These are phyloP conservation scores for Styela clava DNA, from an alignment of 23 tunicate genomes.

Conservation along the genomic window DNA sequence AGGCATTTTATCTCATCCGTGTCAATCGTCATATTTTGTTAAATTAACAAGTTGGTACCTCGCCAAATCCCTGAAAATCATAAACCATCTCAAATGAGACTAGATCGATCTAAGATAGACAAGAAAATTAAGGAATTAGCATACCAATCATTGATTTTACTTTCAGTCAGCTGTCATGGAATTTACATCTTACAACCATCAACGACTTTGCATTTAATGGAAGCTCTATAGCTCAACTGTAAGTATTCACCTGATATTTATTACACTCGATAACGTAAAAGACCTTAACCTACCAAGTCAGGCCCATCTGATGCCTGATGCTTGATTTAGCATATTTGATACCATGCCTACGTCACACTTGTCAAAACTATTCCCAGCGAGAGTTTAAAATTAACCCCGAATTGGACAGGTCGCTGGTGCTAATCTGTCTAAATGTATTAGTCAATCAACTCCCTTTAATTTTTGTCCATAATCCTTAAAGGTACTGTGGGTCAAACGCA, in stretches of 20 bases:
- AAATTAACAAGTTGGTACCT: too few species aligned
- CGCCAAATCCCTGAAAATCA: too few species aligned
- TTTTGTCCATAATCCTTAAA: neutral
- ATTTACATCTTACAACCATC: slow-evolving; percentile 11
- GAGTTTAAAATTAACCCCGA: neutral
- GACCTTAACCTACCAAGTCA: neutral
- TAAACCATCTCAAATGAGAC: too few species aligned
- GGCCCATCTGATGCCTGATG: neutral
- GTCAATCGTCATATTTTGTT: too few species aligned
- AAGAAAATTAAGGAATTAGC: too few species aligned
- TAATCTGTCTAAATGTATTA: neutral
- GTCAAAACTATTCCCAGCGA: neutral
- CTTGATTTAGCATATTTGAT: neutral
- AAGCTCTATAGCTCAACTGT: slow-evolving; percentile 17
- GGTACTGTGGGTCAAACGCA: neutral
- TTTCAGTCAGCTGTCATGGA: slow-evolving; percentile 32
- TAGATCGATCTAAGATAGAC: too few species aligned
- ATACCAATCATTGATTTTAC: neutral
- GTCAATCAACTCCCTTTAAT: neutral
- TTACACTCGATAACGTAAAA: neutral
- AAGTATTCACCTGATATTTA: neutral
- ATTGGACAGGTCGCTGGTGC: neutral
- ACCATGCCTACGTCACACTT: neutral
- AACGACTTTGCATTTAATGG: slow-evolving; percentile 27
- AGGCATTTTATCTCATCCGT: too few species aligned